phyloP scores from a whole-genome alignment of 2,113 vertebrate species.

The Prunella fulvescens region DNA sequence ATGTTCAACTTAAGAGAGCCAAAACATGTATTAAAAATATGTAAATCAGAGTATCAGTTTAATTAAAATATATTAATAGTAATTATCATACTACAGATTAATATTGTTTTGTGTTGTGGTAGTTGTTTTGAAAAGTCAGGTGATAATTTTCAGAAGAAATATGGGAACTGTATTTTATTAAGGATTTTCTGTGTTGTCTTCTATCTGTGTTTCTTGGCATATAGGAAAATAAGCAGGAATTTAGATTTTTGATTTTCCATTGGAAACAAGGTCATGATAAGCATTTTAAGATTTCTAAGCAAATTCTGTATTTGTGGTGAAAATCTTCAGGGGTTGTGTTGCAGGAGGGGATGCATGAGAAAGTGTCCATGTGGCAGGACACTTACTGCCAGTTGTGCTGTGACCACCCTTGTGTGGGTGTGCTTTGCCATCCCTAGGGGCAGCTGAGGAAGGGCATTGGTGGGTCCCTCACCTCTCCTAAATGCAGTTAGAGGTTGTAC shows the following conservation, averaged over 20 bases:
- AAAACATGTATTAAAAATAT: background rate
- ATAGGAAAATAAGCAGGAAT: background rate
- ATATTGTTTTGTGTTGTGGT: background rate
- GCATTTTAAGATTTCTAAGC: background rate
- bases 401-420: background rate
- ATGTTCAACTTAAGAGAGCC: background rate
- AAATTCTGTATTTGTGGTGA: background rate
- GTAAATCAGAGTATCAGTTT: background rate
- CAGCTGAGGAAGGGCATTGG: too few relatives aligned
- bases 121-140: background rate
- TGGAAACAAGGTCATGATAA: background rate
- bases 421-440: background rate
- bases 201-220: background rate
- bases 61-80: background rate
- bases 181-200: background rate
- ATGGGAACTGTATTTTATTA: background rate
- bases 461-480: background rate
- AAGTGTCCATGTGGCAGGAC: background rate
- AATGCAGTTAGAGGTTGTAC: background rate
- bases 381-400: background rate
- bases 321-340: background rate
- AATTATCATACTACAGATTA: background rate
- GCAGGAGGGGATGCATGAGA: background rate
- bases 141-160: background rate
- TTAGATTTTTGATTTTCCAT: background rate